Evolutionary conservation across 2,888 invertebrate species (phyloP), one percentile per base, ranked within the genome.

Genomic region (Rhamnusium bicolor): DNA sequence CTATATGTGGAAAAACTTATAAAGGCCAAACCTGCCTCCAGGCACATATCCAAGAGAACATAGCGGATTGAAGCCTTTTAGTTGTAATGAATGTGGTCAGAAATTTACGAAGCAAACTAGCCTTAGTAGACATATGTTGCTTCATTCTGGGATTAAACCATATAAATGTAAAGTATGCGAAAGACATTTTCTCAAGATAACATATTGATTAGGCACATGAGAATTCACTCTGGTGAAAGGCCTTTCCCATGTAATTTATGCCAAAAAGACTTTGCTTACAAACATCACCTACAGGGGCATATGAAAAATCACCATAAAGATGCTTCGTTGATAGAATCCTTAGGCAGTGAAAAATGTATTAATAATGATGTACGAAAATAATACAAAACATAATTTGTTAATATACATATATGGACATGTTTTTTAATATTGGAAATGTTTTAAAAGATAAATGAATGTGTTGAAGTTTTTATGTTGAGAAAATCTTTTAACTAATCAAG

Each of bases 51-150:
- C n/a, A n/a, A n/a, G n/a, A n/a, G n/a, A n/a, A 18, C 77, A 77
- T 40, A 75, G 75, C 1, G 75, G 77, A 12, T 71, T 75, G 61
- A 75, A 71, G 46, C 75, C 77, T 1, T 75, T 73, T 65, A 49
- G 73, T 19, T 77, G 77, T 62, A 73, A 77, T 58, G 71, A 75
- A 16, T 77, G 77, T 29, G 73, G 71, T 19, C 65, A 61, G 10
- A 53, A 69, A 18, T 77, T 71, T 32, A 69, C 69, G 8, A 69
- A 68, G 18, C 14, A 19, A 40, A 53, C 72, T 7, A 74, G 71
- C 8, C 60, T 78, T 10, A 70, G 71, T 12, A 72, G 73, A 18
- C 77, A 77, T 32, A 61, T 69, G 62, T 67, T 73, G 63, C 72
- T 75, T 32, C 74, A 77, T 32, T 69, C 72, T 5, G 73, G 72